Base-by-base conservation (phyloP, 2,797 vertebrate species). In the Poecilia picta region DNA sequence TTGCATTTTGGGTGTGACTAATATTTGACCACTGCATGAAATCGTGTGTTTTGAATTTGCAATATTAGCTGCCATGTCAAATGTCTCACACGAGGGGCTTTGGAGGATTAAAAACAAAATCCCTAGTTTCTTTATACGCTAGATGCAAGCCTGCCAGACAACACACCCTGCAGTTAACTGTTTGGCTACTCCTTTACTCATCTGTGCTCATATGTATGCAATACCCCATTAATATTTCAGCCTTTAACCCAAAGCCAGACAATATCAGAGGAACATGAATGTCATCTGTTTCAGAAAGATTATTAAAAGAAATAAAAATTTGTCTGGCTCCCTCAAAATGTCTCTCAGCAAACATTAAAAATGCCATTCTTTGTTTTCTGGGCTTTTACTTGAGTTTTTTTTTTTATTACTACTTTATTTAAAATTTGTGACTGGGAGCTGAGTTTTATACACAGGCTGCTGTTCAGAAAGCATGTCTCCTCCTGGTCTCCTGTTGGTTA, bases 281-380 rank as follows among this genome's bases (percentile, higher is more conserved):
- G 89, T 91, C 89, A 89, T 92, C 92, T 93, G 93, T 93, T 95
- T 93, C 75, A 81, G 84, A 83, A 85, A 93, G 91, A 93, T 93
- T 93, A 93, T 90, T 89, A 83, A 88, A 92, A 87, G 57, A 91
- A 89, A 86, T 82, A 77, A 81, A 87, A 88, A 66, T 82, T 66
- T 85, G 75, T 76, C 68, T 43, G 11, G 47, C 1, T 10, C 73
- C 62, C 59, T 76, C 64, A 15, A n/a, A 88, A 83, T 84, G 82
- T 86, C 91, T 87, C 77, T 87, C 70, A 83, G 87, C 79, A 87
- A 89, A 83, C 64, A 86, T 46, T 82, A 76, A 78, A 80, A 91
- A 90, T 87, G 66, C 72, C 23, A 46, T 78, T 81, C 74, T 83
- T 88, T 93, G 86, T 91, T 89, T 86, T 89, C 47, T 75, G 46